Conservation (phyloP, 2,888 invertebrate species). For the Drosophila kuntzei region DNA sequence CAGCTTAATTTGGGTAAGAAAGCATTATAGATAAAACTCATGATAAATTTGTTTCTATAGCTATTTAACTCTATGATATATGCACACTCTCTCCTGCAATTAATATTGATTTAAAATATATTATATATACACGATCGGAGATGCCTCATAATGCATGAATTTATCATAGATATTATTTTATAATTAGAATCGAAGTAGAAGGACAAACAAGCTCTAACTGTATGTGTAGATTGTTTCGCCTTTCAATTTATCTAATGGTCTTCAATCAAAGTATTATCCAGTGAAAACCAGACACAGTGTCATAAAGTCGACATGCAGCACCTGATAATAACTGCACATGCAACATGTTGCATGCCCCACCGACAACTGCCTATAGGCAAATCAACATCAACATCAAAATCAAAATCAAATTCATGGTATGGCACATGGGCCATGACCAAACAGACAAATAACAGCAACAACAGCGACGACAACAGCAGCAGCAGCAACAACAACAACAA, state of each 20-base stretch:
- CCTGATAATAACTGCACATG: constrained; percentile 42
- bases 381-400: constrained; percentile 54
- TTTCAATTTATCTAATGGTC: constrained; percentile 18
- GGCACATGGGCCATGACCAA: constrained; percentile 55
- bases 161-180: background rate
- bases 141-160: background rate
- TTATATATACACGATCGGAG: background rate
- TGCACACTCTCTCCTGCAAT: no score
- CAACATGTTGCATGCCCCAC: constrained; percentile 59
- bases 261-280: constrained; percentile 4
- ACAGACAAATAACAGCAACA: constrained; percentile 15
- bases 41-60: no score
- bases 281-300: constrained; percentile 11
- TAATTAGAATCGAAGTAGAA: background rate
- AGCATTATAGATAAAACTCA: no score
- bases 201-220: background rate
- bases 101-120: background rate
- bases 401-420: constrained; percentile 67
- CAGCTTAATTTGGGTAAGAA: no score
- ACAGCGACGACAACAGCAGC: background rate
- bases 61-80: no score
- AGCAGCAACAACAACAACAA: constrained; percentile 3
- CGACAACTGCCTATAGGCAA: constrained; percentile 19
- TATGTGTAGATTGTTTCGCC: background rate
- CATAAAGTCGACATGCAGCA: constrained; percentile 17